Percentiles rank a stretch among this genome's conserved stretches.
These are phyloP conservation scores for Amphilophus citrinellus DNA, from an alignment of 2,113 vertebrate species.

Conservation along the genomic window DNA sequence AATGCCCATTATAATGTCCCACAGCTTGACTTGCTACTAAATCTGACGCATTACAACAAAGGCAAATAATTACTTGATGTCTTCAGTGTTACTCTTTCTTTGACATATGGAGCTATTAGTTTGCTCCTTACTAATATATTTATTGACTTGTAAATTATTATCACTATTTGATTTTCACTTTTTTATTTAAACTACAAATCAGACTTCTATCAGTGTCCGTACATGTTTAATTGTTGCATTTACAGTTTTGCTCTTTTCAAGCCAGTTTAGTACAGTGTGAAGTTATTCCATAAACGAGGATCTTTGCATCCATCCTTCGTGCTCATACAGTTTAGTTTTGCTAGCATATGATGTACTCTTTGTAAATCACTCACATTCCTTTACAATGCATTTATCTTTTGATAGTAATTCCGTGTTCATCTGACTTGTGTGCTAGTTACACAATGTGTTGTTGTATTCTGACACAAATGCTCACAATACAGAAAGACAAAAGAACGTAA, in stretches of 20 bases:
- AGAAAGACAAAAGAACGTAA: not conserved
- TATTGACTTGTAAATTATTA: not conserved
- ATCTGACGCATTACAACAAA: not conserved
- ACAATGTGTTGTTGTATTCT: not conserved
- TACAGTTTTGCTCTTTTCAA: conserved; percentile 2
- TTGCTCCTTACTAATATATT: not conserved
- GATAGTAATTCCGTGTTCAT: not conserved
- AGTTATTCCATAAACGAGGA: not conserved
- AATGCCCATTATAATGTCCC: not conserved
- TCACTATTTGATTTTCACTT: too few relatives aligned
- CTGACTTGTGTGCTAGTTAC: conserved; percentile 3
- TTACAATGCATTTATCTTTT: conserved; percentile 13
- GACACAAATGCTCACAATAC: not conserved
- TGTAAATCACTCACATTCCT: conserved; percentile 8
- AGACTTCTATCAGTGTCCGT: not conserved
- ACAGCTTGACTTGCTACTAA: not conserved
- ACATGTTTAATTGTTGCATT: conserved; percentile 18
- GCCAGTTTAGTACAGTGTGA: not conserved
- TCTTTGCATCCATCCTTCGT: not conserved
- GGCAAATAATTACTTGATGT: not conserved
- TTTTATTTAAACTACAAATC: not conserved
- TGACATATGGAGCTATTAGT: not conserved
- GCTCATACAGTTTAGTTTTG: not conserved
- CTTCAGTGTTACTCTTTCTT: not conserved
- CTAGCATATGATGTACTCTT: not conserved